Conservation (phyloP, 2,797 vertebrate species). For the Eulemur mongoz region DNA sequence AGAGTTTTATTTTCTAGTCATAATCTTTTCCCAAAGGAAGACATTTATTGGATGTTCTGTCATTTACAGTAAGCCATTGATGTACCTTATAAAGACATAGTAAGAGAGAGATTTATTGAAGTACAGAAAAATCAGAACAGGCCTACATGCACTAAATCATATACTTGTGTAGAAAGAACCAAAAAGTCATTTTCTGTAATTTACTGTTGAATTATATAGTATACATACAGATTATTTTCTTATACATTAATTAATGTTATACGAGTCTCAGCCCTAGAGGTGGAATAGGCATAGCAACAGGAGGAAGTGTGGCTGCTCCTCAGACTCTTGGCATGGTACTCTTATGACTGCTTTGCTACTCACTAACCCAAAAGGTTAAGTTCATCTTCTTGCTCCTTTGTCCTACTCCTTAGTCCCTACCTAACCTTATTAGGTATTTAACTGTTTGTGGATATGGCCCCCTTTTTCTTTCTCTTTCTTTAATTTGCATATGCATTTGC, state of each 20-base stretch:
- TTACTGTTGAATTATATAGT: background rate
- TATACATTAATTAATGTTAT: background rate
- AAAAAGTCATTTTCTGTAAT: background rate
- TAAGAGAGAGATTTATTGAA: background rate
- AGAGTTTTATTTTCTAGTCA: slow-evolving; percentile 18
- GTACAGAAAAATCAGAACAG: slow-evolving; percentile 9
- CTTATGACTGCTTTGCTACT: background rate
- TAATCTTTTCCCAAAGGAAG: background rate
- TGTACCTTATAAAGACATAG: background rate
- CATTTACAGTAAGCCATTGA: background rate
- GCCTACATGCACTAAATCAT: background rate
- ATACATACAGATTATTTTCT: background rate
- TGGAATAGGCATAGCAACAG: background rate
- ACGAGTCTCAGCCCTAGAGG: background rate
- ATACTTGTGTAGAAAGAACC: background rate
- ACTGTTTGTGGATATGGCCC: background rate
- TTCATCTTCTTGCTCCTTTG: background rate
- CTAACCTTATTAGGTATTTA: background rate
- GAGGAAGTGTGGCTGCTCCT: background rate
- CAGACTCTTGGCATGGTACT: background rate
- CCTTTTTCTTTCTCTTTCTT: background rate
- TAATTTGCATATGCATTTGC: slow-evolving; percentile 46
- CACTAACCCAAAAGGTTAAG: background rate
- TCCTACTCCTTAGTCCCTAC: background rate
- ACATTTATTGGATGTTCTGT: background rate